Evolutionary conservation across 2,888 invertebrate species (phyloP).

Genomic region (Leptinotarsa rubiginosa): DNA sequence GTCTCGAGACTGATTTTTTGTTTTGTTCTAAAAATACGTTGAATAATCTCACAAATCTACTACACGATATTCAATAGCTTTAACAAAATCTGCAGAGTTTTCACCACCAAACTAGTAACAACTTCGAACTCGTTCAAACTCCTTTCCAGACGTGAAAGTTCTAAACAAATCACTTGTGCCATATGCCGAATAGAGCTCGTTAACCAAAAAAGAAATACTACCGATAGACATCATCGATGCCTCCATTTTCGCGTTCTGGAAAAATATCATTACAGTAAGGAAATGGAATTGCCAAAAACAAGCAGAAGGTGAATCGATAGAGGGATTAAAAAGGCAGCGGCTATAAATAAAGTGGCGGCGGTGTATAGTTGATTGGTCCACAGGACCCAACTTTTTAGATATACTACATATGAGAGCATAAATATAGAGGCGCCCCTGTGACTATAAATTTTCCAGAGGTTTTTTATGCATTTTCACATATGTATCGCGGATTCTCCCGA

Average conservation of each 20-base stretch:
- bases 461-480: slow-evolving; percentile 57
- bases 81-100: no score
- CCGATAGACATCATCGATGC: neutral
- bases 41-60: no score
- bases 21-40: no score
- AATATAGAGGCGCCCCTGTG: slow-evolving; percentile 57
- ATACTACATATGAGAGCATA: slow-evolving; percentile 59
- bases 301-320: slow-evolving; percentile 47
- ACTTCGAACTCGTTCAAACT: neutral
- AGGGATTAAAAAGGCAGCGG: slow-evolving; percentile 39
- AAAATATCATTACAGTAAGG: slow-evolving; percentile 31
- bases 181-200: neutral
- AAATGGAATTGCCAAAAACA: slow-evolving; percentile 43
- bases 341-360: slow-evolving; percentile 52
- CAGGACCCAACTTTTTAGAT: slow-evolving; percentile 55
- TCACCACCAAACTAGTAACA: no score
- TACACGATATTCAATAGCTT: no score
- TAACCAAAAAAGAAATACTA: neutral
- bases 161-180: neutral
- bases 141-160: neutral
- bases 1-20: no score
- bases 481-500: slow-evolving; percentile 49
- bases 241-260: slow-evolving; percentile 17
- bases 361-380: slow-evolving; percentile 48
- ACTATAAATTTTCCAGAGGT: slow-evolving; percentile 57